Base-by-base conservation (phyloP, 2,113 vertebrate species). In the Myotis brandtii region DNA sequence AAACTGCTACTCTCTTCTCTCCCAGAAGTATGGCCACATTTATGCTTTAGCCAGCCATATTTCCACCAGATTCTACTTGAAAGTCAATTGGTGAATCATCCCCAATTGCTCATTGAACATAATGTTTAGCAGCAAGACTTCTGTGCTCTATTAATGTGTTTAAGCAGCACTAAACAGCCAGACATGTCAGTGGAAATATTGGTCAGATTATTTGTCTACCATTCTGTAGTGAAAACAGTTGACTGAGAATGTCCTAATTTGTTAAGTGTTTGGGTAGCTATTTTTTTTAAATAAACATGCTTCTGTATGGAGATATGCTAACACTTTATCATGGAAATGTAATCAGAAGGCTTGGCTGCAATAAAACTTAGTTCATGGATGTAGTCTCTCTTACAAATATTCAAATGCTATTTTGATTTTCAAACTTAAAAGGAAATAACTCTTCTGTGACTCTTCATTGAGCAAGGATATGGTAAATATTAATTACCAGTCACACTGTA, bases 1-100 rank as follows among this genome's bases (percentile, higher is more conserved):
- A 90, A 77, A 56, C 40, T 52, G 32, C 2, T 89, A 11, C 9
- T 64, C 3, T 89, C 46, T 91, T 88, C 62, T 13, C 37, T 94
- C 50, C n/a, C 23, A 3, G 70, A 76, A 54, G 14, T 81, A 87
- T 54, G 40, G 43, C 27, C 76, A 11, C 73, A 81, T 72, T 5
- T 94, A 18, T 81, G 43, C 32, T 87, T 43, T 80, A 80, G n/a
- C 62, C 84, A 89, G 6, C 18, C n/a, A 32, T 14, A 43, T 80
- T 91, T 83, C 56, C 37, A 84, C 37, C 40, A 95, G 52, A 89
- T 90, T 95, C 37, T 62, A 46, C 87, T 90, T 94, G 75, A 90
- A 93, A 90, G 62, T 93, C 76, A 95, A 50, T 81, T 93, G 32
- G 13, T 86, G 64, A 91, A 83, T 95, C 70, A 87, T 95, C 20